Conservation (phyloP, 2,113 vertebrate genomes). For the Semnopithecus entellus region DNA sequence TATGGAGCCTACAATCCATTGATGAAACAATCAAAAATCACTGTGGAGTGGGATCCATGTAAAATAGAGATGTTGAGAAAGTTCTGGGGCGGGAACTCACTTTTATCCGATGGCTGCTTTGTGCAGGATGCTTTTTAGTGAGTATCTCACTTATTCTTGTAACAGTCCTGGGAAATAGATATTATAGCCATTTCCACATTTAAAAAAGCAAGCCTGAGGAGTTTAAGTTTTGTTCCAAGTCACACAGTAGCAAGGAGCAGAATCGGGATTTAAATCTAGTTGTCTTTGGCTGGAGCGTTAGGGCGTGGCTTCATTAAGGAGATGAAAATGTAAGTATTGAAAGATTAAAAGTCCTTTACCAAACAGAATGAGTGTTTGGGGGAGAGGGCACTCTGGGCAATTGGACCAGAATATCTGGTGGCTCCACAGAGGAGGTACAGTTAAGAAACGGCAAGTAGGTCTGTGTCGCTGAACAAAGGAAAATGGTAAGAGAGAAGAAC, state of each 20-base stretch:
- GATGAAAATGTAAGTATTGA: not conserved
- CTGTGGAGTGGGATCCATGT: not conserved
- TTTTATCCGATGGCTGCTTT: not conserved
- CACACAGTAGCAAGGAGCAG: not conserved
- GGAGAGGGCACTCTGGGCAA: rapidly evolving
- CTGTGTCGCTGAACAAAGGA: not conserved
- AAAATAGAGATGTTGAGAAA: not conserved
- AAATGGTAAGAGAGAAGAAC: too few relatives aligned
- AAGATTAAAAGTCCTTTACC: not conserved
- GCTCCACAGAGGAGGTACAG: not conserved
- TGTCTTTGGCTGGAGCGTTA: not conserved
- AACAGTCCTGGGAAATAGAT: not conserved
- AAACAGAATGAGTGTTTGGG: not conserved
- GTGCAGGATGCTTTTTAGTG: not conserved
- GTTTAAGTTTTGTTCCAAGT: not conserved
- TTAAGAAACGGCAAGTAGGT: not conserved
- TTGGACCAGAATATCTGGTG: not conserved
- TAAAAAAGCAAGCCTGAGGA: not conserved
- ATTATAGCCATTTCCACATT: not conserved
- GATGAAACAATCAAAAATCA: not conserved
- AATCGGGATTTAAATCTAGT: not conserved
- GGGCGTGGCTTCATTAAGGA: not conserved
- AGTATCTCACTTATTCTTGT: not conserved
- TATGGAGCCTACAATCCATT: not conserved
- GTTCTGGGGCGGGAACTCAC: not conserved